phyloP scores from a whole-genome alignment of 2,797 vertebrate genomes.

The Periparus ater region DNA sequence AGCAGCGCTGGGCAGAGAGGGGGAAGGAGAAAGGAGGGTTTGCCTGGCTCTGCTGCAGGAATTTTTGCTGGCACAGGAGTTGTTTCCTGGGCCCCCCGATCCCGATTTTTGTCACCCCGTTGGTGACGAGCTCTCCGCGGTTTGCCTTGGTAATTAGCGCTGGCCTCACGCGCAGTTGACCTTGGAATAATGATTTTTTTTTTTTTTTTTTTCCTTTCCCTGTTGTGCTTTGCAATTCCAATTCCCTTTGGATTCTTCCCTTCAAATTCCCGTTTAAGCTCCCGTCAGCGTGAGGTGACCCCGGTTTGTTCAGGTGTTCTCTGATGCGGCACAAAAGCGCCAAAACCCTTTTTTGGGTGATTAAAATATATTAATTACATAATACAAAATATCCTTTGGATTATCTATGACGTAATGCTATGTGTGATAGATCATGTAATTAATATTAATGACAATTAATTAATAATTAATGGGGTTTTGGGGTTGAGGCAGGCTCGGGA shows the following conservation, averaged over 20 bases:
- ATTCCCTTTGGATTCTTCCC: neutral
- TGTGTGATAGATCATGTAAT: neutral
- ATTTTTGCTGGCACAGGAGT: neutral
- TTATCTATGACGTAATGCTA: fast-evolving
- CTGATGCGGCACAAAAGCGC: fast-evolving
- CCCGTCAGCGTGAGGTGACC: fast-evolving
- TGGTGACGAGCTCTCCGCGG: neutral
- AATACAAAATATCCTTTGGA: fast-evolving
- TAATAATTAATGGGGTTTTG: neutral
- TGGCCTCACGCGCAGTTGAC: neutral
- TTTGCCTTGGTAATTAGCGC: neutral
- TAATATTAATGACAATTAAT: too few species aligned
- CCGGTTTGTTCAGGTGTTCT: neutral
- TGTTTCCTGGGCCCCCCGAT: neutral
- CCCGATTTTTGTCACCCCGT: neutral
- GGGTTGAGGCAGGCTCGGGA: neutral
- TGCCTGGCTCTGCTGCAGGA: constrained; percentile 20
- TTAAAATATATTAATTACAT: neutral
- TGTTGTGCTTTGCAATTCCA: neutral
- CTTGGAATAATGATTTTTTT: neutral
- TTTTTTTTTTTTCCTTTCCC: neutral
- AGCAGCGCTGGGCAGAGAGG: neutral
- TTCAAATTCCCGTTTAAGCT: neutral
- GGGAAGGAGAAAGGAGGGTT: constrained; percentile 60
- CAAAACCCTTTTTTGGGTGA: neutral